Evolutionary conservation across 30 jellyfish, hydroid and myxozoan genomes (phyloP), one percentile per base, ranked within the genome.

Genomic region (Mastigias papua): DNA sequence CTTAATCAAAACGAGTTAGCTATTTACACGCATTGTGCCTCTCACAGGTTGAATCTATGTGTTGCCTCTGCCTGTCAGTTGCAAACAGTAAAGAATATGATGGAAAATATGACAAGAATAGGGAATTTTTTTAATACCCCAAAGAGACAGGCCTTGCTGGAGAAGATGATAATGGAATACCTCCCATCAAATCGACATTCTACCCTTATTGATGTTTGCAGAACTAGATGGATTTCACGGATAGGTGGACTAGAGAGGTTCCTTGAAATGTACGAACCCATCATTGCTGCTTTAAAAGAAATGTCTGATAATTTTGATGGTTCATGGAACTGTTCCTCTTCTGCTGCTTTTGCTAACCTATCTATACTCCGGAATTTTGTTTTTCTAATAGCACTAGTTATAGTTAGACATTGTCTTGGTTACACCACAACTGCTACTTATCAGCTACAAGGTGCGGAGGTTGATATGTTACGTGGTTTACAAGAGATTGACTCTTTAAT

Each of bases 11-110:
- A 69, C 23, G 66, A 23, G 7, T 23, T 69, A 30, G 80, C 80
- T 69, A 4, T 42, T 15, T 42, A 42, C 13, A 42, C 54, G 13
- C 54, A 42, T 34, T 69, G 58, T 23, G 42, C 80, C 8, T 32
- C 80, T 30, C 50, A 28, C 20, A 28, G 80, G 80, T n/a, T 69
- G 23, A 69, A 69, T n/a, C 50, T 10, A 68, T 69, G 80, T 69
- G 80, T 69, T 69, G 66, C 80, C 27, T 69, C 80, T n/a, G 80
- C 80, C 23, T 69, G 69, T 32, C 80, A 23, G 66, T 6, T 69
- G 13, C 80, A 69, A 69, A 21, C 16, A 7, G 80, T 69, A 6
- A 69, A 17, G 23, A 34, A 30, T 30, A 69, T 69, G 80, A 69
- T 69, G 80, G 68, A 69, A 30, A 28, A 69, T 69, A 32, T 34